Base-by-base conservation (phyloP, 2,113 vertebrate genomes). In the Lonchura striata region DNA sequence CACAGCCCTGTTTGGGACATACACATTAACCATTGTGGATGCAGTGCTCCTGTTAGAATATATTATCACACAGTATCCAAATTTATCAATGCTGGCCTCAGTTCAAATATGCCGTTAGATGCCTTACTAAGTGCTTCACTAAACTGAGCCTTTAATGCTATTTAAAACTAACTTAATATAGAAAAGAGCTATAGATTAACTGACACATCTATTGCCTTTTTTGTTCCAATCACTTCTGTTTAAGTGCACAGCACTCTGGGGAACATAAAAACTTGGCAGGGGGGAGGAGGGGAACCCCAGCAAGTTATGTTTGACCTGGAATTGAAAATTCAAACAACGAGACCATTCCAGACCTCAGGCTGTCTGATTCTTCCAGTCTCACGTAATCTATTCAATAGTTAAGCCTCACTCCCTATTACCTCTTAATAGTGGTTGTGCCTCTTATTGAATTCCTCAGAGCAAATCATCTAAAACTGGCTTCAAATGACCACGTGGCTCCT, bases 111-210 rank as follows among this genome's bases (percentile, higher is more conserved):
- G 92, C 82, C 27, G 56, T 81, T 81, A 94, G 94, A 94, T 96
- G 85, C 82, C 82, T 96, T 53, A 93, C 82, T 95, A 94, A 93
- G 90, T 95, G 95, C 88, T 94, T 64, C 3, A 13, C 92, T 96
- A 95, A 96, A 96, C 61, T 16, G 31, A 92, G 93, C 85, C 92
- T 97, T 96, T 96, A 94, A 95, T 88, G 94, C 90, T 93, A 96
- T 92, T 96, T 96, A 92, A 96, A 95, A 96, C 88, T 81, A 93
- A 94, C 92, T 90, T 94, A 95, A 93, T 91, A 95, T 91, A 93
- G 94, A 90, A 92, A 78, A 91, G 79, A 86, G 37, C 85, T 94
- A 94, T 94, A 92, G 85, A 90, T 95, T 96, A 95, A 94, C 74
- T 57, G 72, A 75, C 76, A 74, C 64, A 86, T 91, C 82, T 92